Base-by-base conservation (phyloP, 2,113 vertebrate genomes). In the Hippoglossus stenolepis region DNA sequence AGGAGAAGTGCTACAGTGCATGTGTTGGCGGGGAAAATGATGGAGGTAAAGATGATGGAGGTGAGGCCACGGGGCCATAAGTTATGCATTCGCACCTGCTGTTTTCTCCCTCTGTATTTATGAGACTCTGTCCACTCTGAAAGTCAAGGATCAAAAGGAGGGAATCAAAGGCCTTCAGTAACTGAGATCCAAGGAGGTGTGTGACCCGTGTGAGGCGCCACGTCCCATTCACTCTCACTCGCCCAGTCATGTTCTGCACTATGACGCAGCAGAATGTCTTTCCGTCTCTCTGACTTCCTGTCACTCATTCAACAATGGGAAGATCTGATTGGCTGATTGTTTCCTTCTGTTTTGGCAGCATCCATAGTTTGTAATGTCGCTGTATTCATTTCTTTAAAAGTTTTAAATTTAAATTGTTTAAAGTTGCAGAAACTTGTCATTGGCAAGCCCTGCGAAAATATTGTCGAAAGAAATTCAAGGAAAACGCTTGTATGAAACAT, bases 71-170 rank as follows among this genome's bases (percentile, higher is more conserved):
- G 28, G 65, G 73, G 85, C 82, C 59, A 66, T 87, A 75, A 84
- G 82, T 89, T 90, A 89, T 90, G 77, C 85, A 81, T 86, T 81
- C 84, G 73, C 83, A 85, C 73, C 85, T 87, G 90, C 89, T 89
- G 87, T 88, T 88, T 77, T 81, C 69, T 57, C 66, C 67, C 58
- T 62, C 66, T 88, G 65, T 83, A 90, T 92, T 89, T 87, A 91
- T 88, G 86, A 91, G 89, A 78, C 84, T 62, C 73, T 68, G 83
- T 85, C 86, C 79, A 80, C 53, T 80, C 65, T 70, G 72, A 87
- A 85, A 89, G 81, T 87, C 74, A 75, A 70, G 70, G 89, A 91
- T 93, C 89, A 93, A 89, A 88, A 70, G 49, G 51, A 10, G 7
- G 59, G 77, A 82, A 84, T 87, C 75, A 90, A 89, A 91, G 83